Evolutionary conservation across 2,113 vertebrate genomes (phyloP), one percentile per base, ranked within the genome.

Genomic region (Pseudolaguvia tuberculata): DNA sequence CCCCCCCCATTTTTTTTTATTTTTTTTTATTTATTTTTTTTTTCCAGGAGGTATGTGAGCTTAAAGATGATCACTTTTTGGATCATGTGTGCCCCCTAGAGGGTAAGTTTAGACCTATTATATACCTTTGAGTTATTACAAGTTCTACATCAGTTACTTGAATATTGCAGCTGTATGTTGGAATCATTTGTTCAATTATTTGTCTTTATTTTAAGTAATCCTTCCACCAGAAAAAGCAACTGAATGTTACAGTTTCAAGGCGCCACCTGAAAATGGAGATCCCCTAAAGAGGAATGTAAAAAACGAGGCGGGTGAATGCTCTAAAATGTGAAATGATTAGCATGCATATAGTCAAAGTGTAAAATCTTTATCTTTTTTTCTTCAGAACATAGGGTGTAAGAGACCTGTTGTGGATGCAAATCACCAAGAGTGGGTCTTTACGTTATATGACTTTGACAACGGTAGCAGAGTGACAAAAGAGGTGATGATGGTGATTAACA

Each of bases 361-460:
- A 15, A 42, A 23, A 29, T 39, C 42, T 57, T 35, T 9, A 59
- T 15, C 17, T 56, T 69, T 75, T 85, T 73, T 83, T 84, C 39
- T 79, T 80, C 83, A 94, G 94, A 92, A 91, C 82, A 83, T 91
- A 67, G 91, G 93, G 73, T 93, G 90, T 78, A 91, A 92, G 63
- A 80, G 90, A 76, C 92, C 92, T 8, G 85, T 89, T 84, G 88
- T 91, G 83, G 91, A 93, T 56, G 90, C 92, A 84, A 91, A 92
- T 84, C 89, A 87, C 80, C 93, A 93, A 86, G 94, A 95, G 78
- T 96, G 94, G 94, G 91, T 93, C 82, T 96, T 96, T 83, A 95
- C 93, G 4, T 86, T 97, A 25, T 94, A 94, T 42, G 92, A 94
- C 90, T 94, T 94, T 77, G 94, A 96, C 88, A 93, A 93, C 89